A percentile compares a stretch with the other conserved stretches of the same genome.
These are phyloP conservation scores for Nilaparvata lugens DNA, from an alignment of 1,140 invertebrate species.

Conservation along the genomic window DNA sequence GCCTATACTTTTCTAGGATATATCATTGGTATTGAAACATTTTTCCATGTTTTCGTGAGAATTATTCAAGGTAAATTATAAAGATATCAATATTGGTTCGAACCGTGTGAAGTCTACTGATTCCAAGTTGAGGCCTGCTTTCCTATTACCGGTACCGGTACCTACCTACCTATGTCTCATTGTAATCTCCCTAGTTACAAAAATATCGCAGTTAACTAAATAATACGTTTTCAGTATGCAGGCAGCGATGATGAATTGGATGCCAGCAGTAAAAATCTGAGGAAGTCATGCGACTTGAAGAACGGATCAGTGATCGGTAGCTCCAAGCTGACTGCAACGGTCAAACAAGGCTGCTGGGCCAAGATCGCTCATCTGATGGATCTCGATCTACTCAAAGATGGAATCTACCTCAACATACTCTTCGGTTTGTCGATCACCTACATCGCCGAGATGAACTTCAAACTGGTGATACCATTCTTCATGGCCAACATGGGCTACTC, in stretches of 20 bases:
- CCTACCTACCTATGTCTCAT: too few relatives aligned
- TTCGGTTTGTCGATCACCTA: slow-evolving; percentile 54
- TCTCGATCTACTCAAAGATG: slow-evolving; percentile 53
- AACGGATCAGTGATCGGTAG: slow-evolving; percentile 9
- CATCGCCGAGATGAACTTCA: slow-evolving; percentile 59
- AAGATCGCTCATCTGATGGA: slow-evolving; percentile 56
- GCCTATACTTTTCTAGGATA: too few relatives aligned
- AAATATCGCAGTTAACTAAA: too few relatives aligned
- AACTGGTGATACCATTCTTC: slow-evolving; percentile 53
- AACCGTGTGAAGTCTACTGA: too few relatives aligned
- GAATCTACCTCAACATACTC: slow-evolving; percentile 54
- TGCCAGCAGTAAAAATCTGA: not conserved
- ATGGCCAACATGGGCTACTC: slow-evolving; percentile 50
- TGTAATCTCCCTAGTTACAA: too few relatives aligned
- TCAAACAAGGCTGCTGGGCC: slow-evolving; percentile 43
- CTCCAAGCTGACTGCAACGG: not conserved
- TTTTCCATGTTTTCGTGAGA: too few relatives aligned
- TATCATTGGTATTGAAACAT: too few relatives aligned
- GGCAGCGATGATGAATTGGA: slow-evolving; percentile 17
- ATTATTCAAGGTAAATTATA: too few relatives aligned
- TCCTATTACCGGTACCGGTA: too few relatives aligned
- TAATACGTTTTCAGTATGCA: slow-evolving; percentile 8
- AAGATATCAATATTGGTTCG: too few relatives aligned
- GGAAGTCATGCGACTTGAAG: not conserved
- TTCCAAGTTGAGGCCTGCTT: too few relatives aligned